Percentiles rank a stretch among this genome's conserved stretches.
phyloP scores from a whole-genome alignment of 2,797 vertebrate species.

The Petrocephalus sullivani region DNA sequence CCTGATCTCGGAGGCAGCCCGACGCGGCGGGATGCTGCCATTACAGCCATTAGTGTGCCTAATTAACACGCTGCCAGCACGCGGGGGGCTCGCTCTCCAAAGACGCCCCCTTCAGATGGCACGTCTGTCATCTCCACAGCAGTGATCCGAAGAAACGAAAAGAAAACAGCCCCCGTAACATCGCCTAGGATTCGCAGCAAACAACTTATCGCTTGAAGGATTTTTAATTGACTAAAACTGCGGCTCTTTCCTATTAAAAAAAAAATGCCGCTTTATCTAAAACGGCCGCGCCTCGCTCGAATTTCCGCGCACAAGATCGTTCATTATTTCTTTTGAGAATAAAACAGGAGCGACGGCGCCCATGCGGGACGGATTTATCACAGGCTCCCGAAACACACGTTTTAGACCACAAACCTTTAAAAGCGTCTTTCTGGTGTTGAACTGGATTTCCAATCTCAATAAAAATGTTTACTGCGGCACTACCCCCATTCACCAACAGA shows the following conservation, averaged over 20 bases:
- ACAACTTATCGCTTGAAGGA: not conserved
- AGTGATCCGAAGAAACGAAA: not conserved
- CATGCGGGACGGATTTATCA: not conserved
- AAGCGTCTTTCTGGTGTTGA: not conserved
- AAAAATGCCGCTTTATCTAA: not conserved
- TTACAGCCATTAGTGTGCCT: constrained; percentile 62
- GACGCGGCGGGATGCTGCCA: constrained; percentile 57
- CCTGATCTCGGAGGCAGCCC: constrained; percentile 33
- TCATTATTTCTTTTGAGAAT: not conserved
- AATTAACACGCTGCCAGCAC: constrained; percentile 51
- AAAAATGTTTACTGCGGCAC: not conserved
- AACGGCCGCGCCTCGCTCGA: not conserved
- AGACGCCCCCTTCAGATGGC: not conserved
- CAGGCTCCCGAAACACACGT: not conserved
- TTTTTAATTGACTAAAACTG: not conserved
- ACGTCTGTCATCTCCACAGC: not conserved
- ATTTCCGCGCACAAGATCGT: not conserved
- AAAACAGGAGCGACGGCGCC: not conserved
- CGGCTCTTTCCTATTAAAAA: not conserved
- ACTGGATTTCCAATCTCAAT: not conserved
- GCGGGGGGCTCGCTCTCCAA: not conserved
- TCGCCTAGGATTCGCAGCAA: not conserved
- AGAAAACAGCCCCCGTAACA: not conserved
- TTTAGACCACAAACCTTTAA: not conserved
- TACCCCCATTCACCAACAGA: not conserved